Percentiles rank a stretch among this genome's conserved stretches.
Conservation (phyloP, 2,113 vertebrate genomes). For the Apteryx owenii region DNA sequence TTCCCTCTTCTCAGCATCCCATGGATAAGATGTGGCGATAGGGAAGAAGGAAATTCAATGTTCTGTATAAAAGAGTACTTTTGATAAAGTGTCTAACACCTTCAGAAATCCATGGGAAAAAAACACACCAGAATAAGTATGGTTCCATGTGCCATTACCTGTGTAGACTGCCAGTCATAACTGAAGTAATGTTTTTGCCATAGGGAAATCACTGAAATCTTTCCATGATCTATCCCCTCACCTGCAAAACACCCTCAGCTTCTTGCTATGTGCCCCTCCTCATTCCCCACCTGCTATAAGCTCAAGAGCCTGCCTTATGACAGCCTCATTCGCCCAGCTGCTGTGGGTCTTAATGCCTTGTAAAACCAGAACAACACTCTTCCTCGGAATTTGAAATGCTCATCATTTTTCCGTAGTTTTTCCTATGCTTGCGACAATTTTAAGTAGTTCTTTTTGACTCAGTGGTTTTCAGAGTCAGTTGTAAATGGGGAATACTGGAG, state of each 20-base stretch:
- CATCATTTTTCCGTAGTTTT: neutral
- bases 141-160: neutral
- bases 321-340: neutral
- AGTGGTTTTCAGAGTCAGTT: conserved; percentile 14
- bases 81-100: neutral
- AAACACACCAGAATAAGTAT: neutral
- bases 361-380: conserved; percentile 51
- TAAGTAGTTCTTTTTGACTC: conserved; percentile 43
- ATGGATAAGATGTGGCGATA: neutral
- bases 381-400: conserved; percentile 25
- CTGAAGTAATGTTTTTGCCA: neutral
- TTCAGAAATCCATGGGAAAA: neutral
- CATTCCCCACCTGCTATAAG: neutral
- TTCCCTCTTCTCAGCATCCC: neutral
- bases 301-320: neutral
- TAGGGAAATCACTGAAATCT: neutral
- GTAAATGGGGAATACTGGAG: neutral
- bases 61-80: neutral
- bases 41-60: neutral
- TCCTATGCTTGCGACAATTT: neutral
- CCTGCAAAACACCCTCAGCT: neutral
- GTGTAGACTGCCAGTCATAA: neutral
- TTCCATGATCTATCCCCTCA: neutral
- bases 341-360: conserved; percentile 29
- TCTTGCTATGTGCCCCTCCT: neutral